Conservation (phyloP, 2,113 vertebrate genomes). For the Ammodytes marinus region DNA sequence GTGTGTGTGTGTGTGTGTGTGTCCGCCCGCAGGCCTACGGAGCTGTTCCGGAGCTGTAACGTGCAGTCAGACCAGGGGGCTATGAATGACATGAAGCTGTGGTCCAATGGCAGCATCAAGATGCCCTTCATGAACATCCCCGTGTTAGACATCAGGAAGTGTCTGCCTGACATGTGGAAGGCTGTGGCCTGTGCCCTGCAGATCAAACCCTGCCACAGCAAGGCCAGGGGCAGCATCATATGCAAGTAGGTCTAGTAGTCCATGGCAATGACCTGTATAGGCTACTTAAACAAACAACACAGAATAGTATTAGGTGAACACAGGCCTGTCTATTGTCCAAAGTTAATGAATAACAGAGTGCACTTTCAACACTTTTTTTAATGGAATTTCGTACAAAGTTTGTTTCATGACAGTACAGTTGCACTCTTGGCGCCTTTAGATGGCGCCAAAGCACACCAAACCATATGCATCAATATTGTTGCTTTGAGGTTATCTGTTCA, state of each 20-base stretch:
- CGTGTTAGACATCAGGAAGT: constrained; percentile 95
- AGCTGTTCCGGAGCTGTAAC: constrained; percentile 98
- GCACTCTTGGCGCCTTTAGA: no score
- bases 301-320: no score
- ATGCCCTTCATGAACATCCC: constrained; percentile 99
- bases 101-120: constrained; percentile 98
- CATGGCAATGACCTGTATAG: no score
- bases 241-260: constrained; percentile 90
- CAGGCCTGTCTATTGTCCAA: no score
- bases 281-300: no score
- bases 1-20: background rate
- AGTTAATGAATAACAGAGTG: no score
- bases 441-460: no score
- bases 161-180: constrained; percentile 97
- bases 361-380: no score
- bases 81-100: constrained; percentile 97
- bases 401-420: no score
- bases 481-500: no score
- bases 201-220: constrained; percentile 98
- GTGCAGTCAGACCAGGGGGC: constrained; percentile 98
- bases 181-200: constrained; percentile 96
- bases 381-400: no score
- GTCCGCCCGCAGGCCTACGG: constrained; percentile 89
- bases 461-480: no score
- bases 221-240: constrained; percentile 95